A percentile compares a stretch with the other conserved stretches of the same genome.
phyloP scores from a whole-genome alignment of 2,797 vertebrate genomes.

The Clamator glandarius region DNA sequence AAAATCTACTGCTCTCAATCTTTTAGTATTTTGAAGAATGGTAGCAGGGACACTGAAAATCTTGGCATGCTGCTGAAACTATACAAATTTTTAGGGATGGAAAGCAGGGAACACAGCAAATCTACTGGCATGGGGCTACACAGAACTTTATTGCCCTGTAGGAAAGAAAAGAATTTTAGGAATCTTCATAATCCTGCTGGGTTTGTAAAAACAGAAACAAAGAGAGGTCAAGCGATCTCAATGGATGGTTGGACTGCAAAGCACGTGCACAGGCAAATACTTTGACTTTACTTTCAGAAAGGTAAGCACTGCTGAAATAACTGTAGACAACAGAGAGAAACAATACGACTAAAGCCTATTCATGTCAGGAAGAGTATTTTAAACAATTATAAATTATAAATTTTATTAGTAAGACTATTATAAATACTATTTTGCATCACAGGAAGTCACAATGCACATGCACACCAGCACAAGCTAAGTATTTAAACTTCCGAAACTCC shows the following conservation, averaged over 20 bases:
- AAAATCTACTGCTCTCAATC: neutral
- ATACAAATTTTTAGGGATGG: neutral
- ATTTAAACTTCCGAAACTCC: neutral
- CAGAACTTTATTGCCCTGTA: neutral
- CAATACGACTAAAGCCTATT: neutral
- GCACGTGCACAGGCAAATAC: neutral
- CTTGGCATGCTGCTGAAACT: neutral
- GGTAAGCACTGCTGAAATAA: neutral
- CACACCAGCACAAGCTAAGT: neutral
- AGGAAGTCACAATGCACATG: neutral
- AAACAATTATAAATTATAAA: neutral
- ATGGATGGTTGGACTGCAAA: slow-evolving; percentile 7
- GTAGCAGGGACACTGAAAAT: neutral
- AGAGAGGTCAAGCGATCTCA: slow-evolving; percentile 49
- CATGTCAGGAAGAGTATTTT: neutral
- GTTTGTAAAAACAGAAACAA: slow-evolving; percentile 62
- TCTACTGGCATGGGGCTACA: neutral
- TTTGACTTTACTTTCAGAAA: neutral
- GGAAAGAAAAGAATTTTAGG: slow-evolving; percentile 60
- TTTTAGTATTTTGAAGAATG: neutral
- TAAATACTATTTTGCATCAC: neutral
- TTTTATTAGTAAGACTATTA: neutral
- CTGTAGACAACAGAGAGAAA: neutral
- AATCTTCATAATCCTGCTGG: slow-evolving; percentile 65
- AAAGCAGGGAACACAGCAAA: slow-evolving; percentile 17